These are phyloP conservation scores for Sebastes kiyomatsui DNA, from an alignment of 2,797 vertebrate genomes.

Conservation along the genomic window DNA sequence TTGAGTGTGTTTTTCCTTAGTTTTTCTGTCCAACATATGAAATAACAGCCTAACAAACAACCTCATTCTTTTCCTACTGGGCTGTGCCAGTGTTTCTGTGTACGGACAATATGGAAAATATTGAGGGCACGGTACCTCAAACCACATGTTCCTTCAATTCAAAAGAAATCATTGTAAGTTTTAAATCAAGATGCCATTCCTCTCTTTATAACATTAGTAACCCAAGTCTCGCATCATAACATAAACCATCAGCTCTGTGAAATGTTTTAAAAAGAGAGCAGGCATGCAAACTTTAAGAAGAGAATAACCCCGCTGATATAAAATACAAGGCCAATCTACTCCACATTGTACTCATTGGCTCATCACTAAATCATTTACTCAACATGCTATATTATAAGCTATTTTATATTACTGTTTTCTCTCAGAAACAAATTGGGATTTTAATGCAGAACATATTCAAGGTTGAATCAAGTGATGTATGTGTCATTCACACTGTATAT, in stretches of 20 bases:
- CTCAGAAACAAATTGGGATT: background rate
- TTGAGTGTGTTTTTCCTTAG: background rate
- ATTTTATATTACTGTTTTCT: background rate
- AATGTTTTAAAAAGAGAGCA: background rate
- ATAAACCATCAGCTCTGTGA: background rate
- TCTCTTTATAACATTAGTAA: constrained; percentile 1
- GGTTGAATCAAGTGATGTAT: background rate
- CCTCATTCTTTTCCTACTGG: background rate
- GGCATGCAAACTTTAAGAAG: background rate
- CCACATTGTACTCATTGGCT: background rate
- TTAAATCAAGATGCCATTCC: constrained; percentile 7
- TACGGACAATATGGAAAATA: constrained; percentile 18
- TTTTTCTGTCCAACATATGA: constrained; percentile 12
- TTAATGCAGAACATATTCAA: background rate
- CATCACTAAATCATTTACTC: background rate
- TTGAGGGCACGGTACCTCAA: constrained; percentile 12
- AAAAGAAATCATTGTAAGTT: constrained; percentile 9
- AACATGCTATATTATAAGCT: background rate
- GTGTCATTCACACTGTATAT: background rate
- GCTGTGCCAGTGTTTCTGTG: constrained; percentile 8
- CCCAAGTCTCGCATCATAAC: constrained; percentile 5
- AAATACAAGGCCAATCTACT: background rate
- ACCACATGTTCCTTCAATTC: constrained; percentile 35
- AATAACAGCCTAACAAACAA: constrained; percentile 24
- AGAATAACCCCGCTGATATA: background rate